These are phyloP conservation scores for Myiagra hebetior DNA, from an alignment of 2,113 vertebrate genomes.

Conservation along the genomic window DNA sequence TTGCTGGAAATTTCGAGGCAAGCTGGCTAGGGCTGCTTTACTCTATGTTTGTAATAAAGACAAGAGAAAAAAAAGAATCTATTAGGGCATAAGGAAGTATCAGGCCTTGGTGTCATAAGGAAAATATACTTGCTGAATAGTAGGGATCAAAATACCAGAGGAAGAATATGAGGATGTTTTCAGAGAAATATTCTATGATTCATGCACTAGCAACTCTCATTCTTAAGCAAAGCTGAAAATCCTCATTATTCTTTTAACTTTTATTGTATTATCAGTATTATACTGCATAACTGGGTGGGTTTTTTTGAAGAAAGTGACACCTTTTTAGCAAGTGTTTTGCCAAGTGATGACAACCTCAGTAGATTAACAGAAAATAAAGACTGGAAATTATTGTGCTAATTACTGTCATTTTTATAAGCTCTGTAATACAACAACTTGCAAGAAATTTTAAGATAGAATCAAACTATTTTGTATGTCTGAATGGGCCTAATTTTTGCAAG, in stretches of 20 bases:
- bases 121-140: neutral
- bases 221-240: neutral
- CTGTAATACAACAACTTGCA: neutral
- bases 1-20: neutral
- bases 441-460: neutral
- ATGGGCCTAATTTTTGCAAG: neutral
- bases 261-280: neutral
- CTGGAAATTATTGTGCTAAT: neutral
- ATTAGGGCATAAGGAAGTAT: neutral
- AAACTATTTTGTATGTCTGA: rapidly evolving
- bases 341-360: neutral
- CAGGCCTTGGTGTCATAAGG: neutral
- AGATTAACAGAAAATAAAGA: neutral
- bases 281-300: neutral
- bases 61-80: neutral
- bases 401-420: neutral
- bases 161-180: neutral
- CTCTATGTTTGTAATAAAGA: neutral
- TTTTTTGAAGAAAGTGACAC: neutral
- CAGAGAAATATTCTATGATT: neutral
- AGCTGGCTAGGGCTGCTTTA: neutral
- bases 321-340: neutral
- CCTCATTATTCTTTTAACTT: neutral
- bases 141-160: neutral
- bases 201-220: neutral